A percentile compares a stretch with the other conserved stretches of the same genome.
phyloP scores from a whole-genome alignment of 2,797 vertebrate genomes.

The Limnodromus scolopaceus region DNA sequence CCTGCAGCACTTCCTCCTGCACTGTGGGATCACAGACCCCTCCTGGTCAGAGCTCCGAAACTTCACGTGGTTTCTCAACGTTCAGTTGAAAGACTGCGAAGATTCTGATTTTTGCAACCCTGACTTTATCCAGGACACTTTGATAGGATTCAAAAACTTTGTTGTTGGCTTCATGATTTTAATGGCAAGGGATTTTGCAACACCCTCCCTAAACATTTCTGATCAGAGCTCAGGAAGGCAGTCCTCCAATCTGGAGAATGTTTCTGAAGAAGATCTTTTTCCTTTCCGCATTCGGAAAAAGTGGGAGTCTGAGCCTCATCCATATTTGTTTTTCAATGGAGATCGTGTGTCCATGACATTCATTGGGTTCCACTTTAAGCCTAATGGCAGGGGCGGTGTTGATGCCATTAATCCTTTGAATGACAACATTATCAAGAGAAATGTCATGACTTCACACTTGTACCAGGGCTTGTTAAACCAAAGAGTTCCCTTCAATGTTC shows the following conservation, averaged over 20 bases:
- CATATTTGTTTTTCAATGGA: slow-evolving; percentile 94
- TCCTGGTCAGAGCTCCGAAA: slow-evolving; percentile 95
- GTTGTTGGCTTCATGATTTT: slow-evolving; percentile 96
- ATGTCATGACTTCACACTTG: slow-evolving; percentile 84
- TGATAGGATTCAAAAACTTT: slow-evolving; percentile 92
- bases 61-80: slow-evolving; percentile 91
- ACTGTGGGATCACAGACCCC: slow-evolving; percentile 89
- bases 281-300: slow-evolving; percentile 90
- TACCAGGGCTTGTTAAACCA: slow-evolving; percentile 84
- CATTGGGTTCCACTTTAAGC: slow-evolving; percentile 91
- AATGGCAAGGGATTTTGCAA: slow-evolving; percentile 97
- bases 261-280: slow-evolving; percentile 86
- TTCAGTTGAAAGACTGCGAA: slow-evolving; percentile 91
- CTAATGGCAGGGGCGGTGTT: slow-evolving; percentile 25
- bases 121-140: slow-evolving; percentile 81
- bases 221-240: slow-evolving; percentile 89
- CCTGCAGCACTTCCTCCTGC: slow-evolving; percentile 89
- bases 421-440: slow-evolving; percentile 80
- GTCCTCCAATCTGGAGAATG: slow-evolving; percentile 65
- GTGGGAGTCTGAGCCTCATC: slow-evolving; percentile 96
- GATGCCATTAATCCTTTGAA: slow-evolving; percentile 86
- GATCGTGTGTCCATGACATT: slow-evolving; percentile 94
- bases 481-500: slow-evolving; percentile 89
- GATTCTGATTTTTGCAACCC: slow-evolving; percentile 89
- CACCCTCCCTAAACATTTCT: slow-evolving; percentile 90